Evolutionary conservation across 2,888 invertebrate species (phyloP), one percentile per base, ranked within the genome.

Genomic region (Tenthredo amoena): DNA sequence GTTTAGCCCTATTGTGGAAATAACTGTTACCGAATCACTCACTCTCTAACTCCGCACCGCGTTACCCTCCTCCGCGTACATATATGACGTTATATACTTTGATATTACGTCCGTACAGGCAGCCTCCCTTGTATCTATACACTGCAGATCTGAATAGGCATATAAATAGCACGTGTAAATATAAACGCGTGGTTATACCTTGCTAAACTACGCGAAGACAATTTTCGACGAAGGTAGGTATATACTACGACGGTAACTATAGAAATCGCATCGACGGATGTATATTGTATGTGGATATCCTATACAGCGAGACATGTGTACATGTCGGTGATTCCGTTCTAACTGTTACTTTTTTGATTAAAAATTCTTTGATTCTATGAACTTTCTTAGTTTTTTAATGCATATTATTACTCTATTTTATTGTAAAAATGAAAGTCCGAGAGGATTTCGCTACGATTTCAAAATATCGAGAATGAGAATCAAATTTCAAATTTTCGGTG

Each of bases 21-120:
- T 47, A 83, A 68, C 83, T 68, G 83, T 81, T 81, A 81, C 81
- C 62, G 58, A 81, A 81, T 81, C 81, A 40, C 58, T 81, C 81
- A 62, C 77, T 62, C 37, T 40, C 72, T 12, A n/a, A 40, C 72
- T 43, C 72, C n/a, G 12, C 43, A 21, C 18, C 71, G 26, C 26
- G 26, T 26, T 26, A 37, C 40, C 40, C 40, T 2, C 21, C 26
- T 74, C 7, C 12, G 10, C 34, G 3, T 34, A 68, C 34, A 0
- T 68, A 68, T 18, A 34, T 12, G n/a, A n/a, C n/a, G n/a, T 4
- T 15, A 68, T 68, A 34, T 68, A 68, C 18, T 15, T 62, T 62
- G 21, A 26, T 62, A 62, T 62, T 62, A 62, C 62, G 62, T 62
- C 26, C 62, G 26, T 9, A 10, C 10, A 55, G 10, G 26, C 62